These are phyloP conservation scores for Tenualosa thibaudeaui DNA, from an alignment of 2,797 vertebrate species.

Conservation along the genomic window DNA sequence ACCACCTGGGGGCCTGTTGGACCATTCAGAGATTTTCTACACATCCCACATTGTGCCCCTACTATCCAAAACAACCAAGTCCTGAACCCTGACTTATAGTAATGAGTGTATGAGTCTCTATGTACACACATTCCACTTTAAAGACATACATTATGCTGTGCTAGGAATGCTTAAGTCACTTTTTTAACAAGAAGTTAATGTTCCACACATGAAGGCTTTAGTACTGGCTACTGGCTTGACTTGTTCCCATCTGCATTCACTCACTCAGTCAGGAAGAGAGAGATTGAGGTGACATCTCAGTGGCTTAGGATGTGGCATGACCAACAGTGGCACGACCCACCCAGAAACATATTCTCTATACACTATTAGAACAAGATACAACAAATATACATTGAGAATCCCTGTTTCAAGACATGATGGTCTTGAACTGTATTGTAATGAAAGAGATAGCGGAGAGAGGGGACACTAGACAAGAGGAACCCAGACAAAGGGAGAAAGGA, in stretches of 20 bases:
- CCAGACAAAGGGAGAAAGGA: not conserved
- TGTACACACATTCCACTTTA: slow-evolving; percentile 11
- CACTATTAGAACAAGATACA: slow-evolving; percentile 23
- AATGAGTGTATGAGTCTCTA: not conserved
- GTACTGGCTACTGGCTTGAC: not conserved
- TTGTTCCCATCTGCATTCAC: not conserved
- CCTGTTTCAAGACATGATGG: slow-evolving; percentile 25
- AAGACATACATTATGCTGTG: slow-evolving; percentile 18
- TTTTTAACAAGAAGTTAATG: not conserved
- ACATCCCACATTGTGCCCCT: not conserved
- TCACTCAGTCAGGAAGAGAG: not conserved
- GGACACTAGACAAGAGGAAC: not conserved
- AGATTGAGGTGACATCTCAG: not conserved
- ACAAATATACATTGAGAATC: slow-evolving; percentile 12
- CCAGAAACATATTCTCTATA: not conserved
- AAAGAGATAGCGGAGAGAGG: not conserved
- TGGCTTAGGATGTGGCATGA: not conserved
- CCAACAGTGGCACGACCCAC: not conserved
- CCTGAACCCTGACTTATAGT: not conserved
- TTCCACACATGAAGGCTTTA: slow-evolving; percentile 13
- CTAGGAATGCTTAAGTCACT: slow-evolving; percentile 12
- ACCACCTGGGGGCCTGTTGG: not conserved
- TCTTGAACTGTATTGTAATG: not conserved
- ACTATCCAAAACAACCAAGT: not conserved
- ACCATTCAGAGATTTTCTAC: not conserved